Conservation (phyloP, 2,113 vertebrate genomes). For the Progne subis region DNA sequence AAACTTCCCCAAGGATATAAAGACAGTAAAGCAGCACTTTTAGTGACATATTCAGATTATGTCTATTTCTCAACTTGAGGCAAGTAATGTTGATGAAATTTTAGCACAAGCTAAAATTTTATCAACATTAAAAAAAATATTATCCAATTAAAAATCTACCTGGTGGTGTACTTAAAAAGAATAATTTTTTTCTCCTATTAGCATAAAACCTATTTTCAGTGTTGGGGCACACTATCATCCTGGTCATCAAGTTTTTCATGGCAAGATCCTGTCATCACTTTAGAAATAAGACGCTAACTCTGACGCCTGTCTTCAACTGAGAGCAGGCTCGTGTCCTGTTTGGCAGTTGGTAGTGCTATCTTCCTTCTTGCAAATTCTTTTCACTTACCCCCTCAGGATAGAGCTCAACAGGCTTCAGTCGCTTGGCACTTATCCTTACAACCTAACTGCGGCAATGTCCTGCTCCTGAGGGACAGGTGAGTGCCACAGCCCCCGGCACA, state of each 20-base stretch:
- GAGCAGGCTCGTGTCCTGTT: background rate
- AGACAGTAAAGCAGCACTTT: background rate
- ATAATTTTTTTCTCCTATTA: background rate
- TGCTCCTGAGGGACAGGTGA: too few relatives aligned
- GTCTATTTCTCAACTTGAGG: background rate
- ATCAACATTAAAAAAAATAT: background rate
- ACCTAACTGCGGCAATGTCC: fast-evolving
- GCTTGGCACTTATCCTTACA: background rate
- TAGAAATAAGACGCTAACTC: background rate
- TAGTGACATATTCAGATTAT: background rate
- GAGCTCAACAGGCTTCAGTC: background rate
- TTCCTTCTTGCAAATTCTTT: background rate
- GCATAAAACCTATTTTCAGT: background rate
- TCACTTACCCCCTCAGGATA: background rate
- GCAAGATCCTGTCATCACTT: background rate
- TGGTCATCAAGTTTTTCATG: background rate
- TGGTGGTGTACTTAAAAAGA: background rate
- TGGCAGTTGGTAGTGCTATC: background rate
- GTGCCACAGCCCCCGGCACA: too few relatives aligned
- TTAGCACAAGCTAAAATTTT: background rate
- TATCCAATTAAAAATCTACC: background rate
- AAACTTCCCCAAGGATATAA: background rate
- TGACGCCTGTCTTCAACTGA: background rate
- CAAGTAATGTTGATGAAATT: too few relatives aligned
- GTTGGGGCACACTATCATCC: too few relatives aligned